Evolutionary conservation across 2,113 vertebrate genomes (phyloP).

Genomic region (Anarhynchus alexandrinus): DNA sequence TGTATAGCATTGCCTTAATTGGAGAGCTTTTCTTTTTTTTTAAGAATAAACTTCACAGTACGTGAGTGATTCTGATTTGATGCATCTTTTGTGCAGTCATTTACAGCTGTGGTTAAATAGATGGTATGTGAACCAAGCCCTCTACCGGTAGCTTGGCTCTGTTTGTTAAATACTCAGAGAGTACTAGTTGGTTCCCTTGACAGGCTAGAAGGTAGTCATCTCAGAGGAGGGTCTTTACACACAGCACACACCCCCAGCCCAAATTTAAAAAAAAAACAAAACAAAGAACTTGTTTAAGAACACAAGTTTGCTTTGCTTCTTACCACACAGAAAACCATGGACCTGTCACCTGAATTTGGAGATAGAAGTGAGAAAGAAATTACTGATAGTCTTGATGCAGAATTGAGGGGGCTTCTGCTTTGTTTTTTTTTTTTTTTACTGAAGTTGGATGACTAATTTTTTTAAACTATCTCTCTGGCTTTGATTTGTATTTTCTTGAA

Average conservation of each 20-base stretch:
- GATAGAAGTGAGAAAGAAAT: neutral
- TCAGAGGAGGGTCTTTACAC: neutral
- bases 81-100: neutral
- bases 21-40: neutral
- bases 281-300: neutral
- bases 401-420: neutral
- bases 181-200: neutral
- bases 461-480: neutral
- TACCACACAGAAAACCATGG: neutral
- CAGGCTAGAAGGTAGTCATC: neutral
- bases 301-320: neutral
- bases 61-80: neutral
- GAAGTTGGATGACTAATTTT: neutral
- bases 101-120: neutral
- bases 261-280: neutral
- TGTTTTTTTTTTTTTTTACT: neutral
- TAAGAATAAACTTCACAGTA: neutral
- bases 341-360: neutral
- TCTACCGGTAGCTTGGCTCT: slow-evolving; percentile 11
- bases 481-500: neutral
- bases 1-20: neutral
- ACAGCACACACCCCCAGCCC: fast-evolving
- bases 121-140: neutral
- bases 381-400: neutral
- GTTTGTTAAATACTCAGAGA: neutral